Evolutionary conservation across 1,140 invertebrate species (phyloP).

Genomic region (Cepaea nemoralis): DNA sequence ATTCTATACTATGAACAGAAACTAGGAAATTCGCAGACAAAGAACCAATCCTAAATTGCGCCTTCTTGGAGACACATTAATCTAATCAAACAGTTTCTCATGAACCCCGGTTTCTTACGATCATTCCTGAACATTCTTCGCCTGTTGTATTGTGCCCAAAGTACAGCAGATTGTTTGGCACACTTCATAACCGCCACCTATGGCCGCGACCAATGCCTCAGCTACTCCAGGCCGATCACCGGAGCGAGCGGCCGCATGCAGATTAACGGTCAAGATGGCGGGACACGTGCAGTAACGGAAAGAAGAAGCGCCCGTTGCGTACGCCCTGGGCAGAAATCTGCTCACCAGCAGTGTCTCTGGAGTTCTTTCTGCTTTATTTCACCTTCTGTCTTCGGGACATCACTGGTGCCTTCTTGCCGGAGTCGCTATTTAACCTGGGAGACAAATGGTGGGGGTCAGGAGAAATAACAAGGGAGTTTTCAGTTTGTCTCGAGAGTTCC

Average conservation of each 20-base stretch:
- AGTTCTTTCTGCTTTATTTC: background rate
- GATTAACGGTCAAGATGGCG: background rate
- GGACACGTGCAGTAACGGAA: background rate
- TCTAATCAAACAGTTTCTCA: no score
- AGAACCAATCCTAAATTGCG: no score
- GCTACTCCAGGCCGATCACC: background rate
- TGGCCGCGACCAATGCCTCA: background rate
- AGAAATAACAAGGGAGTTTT: no score
- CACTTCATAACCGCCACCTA: background rate
- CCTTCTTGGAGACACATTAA: background rate
- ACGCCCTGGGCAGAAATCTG: conserved; percentile 23
- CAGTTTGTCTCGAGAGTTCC: no score
- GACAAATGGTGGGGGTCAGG: no score
- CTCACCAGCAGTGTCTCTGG: background rate
- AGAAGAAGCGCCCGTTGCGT: background rate
- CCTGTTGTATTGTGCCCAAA: background rate
- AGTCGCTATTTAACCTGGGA: no score
- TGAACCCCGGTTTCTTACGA: background rate
- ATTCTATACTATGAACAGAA: no score
- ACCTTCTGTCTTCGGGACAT: background rate
- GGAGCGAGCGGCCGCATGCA: background rate
- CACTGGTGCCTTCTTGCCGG: background rate
- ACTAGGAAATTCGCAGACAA: no score
- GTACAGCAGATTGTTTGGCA: conserved; percentile 9
- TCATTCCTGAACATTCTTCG: background rate